These are phyloP conservation scores for Macrophya alboannulata DNA, from an alignment of 2,888 invertebrate genomes.

Conservation along the genomic window DNA sequence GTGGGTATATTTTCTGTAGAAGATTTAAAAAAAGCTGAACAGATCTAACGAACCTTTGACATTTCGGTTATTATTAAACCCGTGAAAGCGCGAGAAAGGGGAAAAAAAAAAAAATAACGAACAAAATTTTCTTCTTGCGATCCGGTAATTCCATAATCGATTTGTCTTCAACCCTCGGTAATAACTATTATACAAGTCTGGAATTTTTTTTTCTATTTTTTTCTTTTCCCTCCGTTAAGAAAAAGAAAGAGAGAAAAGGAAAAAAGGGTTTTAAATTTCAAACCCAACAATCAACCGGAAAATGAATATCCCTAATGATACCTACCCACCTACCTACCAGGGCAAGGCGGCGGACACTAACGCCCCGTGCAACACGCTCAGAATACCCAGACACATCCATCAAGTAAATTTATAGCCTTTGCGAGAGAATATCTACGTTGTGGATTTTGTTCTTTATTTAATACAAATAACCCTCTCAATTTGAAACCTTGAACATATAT, in stretches of 20 bases:
- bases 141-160: no score
- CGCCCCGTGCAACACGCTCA: constrained; percentile 33
- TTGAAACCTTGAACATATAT: not conserved
- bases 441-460: not conserved
- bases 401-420: constrained; percentile 38
- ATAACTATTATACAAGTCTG: no score
- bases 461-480: not conserved
- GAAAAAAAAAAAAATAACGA: no score
- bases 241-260: no score
- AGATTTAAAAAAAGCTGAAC: no score
- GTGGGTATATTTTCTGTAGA: no score
- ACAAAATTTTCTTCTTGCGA: no score
- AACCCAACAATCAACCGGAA: not conserved
- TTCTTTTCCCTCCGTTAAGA: not conserved
- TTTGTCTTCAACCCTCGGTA: no score
- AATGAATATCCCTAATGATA: constrained; percentile 31
- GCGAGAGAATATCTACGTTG: not conserved
- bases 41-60: no score
- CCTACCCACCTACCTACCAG: not conserved
- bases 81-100: no score
- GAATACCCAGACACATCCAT: constrained; percentile 33
- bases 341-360: not conserved
- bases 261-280: not conserved
- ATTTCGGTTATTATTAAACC: no score
- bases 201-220: not conserved